Evolutionary conservation across 2,888 invertebrate genomes (phyloP).

Genomic region (Rhyacophila evoluta): DNA sequence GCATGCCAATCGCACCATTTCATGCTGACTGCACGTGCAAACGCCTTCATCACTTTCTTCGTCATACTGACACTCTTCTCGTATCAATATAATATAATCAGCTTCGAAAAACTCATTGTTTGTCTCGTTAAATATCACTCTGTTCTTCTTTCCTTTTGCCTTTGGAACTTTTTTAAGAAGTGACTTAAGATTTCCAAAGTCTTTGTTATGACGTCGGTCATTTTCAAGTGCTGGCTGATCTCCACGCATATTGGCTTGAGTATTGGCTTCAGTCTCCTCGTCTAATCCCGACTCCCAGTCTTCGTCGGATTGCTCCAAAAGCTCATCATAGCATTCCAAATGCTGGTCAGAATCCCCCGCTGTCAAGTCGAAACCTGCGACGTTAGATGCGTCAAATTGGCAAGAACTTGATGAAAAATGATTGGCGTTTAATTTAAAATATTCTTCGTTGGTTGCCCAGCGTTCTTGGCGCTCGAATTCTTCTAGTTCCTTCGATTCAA

Average conservation of each 20-base stretch:
- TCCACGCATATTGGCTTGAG: slow-evolving; percentile 64
- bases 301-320: slow-evolving; percentile 58
- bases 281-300: slow-evolving; percentile 43
- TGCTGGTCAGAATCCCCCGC: slow-evolving; percentile 28
- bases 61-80: slow-evolving; percentile 88
- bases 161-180: slow-evolving; percentile 82
- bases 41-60: slow-evolving; percentile 79
- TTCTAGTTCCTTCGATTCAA: slow-evolving; percentile 48
- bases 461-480: slow-evolving; percentile 52
- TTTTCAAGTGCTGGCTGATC: slow-evolving; percentile 64
- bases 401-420: slow-evolving; percentile 46
- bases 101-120: slow-evolving; percentile 93
- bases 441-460: slow-evolving; percentile 52
- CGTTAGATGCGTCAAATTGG: slow-evolving; percentile 45
- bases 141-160: slow-evolving; percentile 77
- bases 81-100: slow-evolving; percentile 90
- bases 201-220: slow-evolving; percentile 72
- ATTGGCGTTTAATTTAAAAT: slow-evolving; percentile 40
- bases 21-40: slow-evolving; percentile 80
- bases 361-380: slow-evolving; percentile 15
- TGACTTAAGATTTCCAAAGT: slow-evolving; percentile 76
- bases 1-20: slow-evolving; percentile 73
- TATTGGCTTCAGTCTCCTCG: slow-evolving; percentile 48
- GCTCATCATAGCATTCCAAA: slow-evolving; percentile 60
- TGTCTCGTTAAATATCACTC: slow-evolving; percentile 90